These are phyloP conservation scores for Meiosimyza decipiens DNA, from an alignment of 2,888 invertebrate genomes.

Conservation along the genomic window DNA sequence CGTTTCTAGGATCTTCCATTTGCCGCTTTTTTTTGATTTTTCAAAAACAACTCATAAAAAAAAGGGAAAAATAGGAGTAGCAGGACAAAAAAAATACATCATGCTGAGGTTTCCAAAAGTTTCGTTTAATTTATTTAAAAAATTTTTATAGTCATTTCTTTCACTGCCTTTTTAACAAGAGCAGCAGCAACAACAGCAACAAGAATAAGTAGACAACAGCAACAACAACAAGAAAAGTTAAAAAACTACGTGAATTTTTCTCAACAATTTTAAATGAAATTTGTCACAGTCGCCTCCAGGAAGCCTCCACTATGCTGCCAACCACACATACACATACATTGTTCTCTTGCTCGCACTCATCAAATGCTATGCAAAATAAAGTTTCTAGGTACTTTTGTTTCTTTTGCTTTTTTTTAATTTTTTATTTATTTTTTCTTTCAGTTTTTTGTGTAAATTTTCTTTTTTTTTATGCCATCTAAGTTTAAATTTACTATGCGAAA, in stretches of 20 bases:
- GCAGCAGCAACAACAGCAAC: slow-evolving; percentile 17
- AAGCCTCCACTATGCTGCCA: slow-evolving; percentile 4
- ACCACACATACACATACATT: background rate
- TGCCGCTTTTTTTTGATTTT: background rate
- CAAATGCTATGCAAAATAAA: background rate
- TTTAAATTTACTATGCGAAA: slow-evolving; percentile 56
- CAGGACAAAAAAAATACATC: slow-evolving; percentile 50
- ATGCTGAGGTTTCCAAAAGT: slow-evolving; percentile 57
- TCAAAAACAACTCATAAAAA: background rate
- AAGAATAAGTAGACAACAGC: background rate
- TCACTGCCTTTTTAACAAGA: no score
- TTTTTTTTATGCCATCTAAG: slow-evolving; percentile 46
- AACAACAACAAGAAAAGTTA: background rate
- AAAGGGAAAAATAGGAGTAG: slow-evolving; percentile 11
- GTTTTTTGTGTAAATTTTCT: background rate
- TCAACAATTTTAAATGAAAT: slow-evolving; percentile 59
- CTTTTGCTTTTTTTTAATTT: background rate
- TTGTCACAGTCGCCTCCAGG: slow-evolving; percentile 57
- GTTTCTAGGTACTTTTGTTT: no score
- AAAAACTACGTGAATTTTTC: slow-evolving; percentile 45
- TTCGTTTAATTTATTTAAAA: slow-evolving; percentile 55
- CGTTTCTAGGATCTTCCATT: slow-evolving; percentile 1
- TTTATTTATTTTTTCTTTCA: background rate
- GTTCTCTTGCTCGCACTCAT: background rate
- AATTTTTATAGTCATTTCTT: slow-evolving; percentile 12